A percentile compares a stretch with the other conserved stretches of the same genome.
These are phyloP conservation scores for Notolepis coatsorum DNA, from an alignment of 2,797 vertebrate species.

Conservation along the genomic window DNA sequence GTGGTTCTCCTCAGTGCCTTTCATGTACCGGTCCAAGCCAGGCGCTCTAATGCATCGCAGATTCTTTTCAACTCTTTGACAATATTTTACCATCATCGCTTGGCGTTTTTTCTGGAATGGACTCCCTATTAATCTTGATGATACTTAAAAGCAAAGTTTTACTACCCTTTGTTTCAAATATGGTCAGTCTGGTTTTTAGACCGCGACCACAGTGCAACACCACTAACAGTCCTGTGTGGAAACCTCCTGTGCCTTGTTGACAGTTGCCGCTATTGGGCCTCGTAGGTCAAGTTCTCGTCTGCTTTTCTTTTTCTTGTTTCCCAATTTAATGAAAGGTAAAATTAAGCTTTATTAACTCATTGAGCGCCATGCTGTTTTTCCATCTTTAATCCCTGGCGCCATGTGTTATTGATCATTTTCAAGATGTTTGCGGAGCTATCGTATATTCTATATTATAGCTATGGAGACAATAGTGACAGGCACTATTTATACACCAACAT, in stretches of 20 bases:
- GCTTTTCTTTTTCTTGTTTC: too few species aligned
- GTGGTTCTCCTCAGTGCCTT: conserved; percentile 60
- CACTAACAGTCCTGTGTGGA: neutral
- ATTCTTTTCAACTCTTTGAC: conserved; percentile 60
- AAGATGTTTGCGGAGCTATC: too few species aligned
- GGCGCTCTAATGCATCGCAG: conserved; percentile 76
- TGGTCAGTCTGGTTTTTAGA: conserved; percentile 24
- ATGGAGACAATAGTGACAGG: too few species aligned
- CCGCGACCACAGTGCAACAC: conserved; percentile 26
- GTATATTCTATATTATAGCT: too few species aligned
- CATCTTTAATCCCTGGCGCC: too few species aligned
- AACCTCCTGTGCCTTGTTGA: conserved; percentile 1
- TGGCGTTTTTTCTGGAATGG: conserved; percentile 54
- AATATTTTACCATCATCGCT: conserved; percentile 67
- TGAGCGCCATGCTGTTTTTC: too few species aligned
- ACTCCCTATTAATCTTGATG: conserved; percentile 61
- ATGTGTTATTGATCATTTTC: too few species aligned
- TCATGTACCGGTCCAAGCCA: conserved; percentile 68
- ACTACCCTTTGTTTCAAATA: conserved; percentile 27
- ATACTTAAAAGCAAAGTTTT: conserved; percentile 38
- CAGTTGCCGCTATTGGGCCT: too few species aligned
- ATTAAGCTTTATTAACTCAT: too few species aligned
- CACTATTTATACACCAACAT: too few species aligned
- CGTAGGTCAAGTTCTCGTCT: too few species aligned
- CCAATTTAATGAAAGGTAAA: too few species aligned